Conservation (phyloP, 2,113 vertebrate genomes). For the Elephantulus edwardii region DNA sequence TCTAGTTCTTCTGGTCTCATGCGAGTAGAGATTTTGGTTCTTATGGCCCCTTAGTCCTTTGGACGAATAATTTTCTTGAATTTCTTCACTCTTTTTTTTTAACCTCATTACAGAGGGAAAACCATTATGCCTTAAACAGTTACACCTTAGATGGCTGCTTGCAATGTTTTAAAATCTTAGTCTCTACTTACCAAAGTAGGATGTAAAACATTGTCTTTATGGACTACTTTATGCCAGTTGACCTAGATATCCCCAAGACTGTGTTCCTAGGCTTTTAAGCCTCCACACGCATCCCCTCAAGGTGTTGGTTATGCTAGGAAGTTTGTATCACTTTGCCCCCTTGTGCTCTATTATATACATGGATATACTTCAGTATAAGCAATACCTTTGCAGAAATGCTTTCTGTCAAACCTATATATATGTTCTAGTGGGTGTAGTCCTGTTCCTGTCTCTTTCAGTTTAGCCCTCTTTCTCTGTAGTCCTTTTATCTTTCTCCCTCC, state of each 20-base stretch:
- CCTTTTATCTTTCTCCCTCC: constrained; percentile 10
- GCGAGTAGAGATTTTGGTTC: neutral
- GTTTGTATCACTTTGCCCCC: neutral
- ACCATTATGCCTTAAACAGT: too few relatives aligned
- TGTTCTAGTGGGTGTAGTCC: neutral
- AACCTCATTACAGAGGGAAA: neutral
- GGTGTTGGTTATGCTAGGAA: neutral
- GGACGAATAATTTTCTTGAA: neutral
- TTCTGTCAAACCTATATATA: neutral
- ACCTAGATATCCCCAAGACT: neutral
- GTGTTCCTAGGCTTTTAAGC: neutral
- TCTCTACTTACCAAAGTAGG: neutral
- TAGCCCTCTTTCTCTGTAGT: too few relatives aligned
- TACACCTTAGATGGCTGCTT: neutral
- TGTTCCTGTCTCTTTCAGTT: neutral
- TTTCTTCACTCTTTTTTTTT: neutral
- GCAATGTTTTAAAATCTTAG: neutral
- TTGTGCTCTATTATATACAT: neutral
- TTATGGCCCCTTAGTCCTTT: neutral
- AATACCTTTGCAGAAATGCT: neutral
- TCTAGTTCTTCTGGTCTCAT: neutral
- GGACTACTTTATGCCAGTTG: neutral
- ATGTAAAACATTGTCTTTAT: neutral
- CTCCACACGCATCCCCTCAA: neutral
- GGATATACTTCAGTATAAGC: neutral